Evolutionary conservation across 1,140 invertebrate species (phyloP).

Genomic region (Argopecten irradians): DNA sequence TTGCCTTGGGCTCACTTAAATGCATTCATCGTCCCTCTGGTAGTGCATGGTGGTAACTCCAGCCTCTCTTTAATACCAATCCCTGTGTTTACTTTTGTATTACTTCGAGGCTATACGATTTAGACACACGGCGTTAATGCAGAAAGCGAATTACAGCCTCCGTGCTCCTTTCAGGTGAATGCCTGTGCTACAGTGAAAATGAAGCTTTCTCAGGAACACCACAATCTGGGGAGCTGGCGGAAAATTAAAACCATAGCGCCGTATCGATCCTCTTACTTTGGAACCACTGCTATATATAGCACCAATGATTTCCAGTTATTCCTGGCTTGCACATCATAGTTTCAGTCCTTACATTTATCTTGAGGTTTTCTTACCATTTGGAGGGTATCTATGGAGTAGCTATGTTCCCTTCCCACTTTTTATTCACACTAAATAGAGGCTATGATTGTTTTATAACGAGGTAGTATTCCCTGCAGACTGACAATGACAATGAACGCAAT

Average conservation of each 20-base stretch:
- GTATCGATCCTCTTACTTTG: slow-evolving; percentile 1
- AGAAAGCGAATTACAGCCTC: neutral
- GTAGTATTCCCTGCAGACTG: neutral
- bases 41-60: neutral
- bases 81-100: neutral
- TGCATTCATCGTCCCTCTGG: neutral
- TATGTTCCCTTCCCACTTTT: neutral
- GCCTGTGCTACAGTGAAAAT: neutral
- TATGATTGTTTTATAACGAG: neutral
- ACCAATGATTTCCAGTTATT: slow-evolving; percentile 5
- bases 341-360: neutral
- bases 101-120: neutral
- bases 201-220: neutral
- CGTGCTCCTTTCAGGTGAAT: slow-evolving; percentile 8
- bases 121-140: slow-evolving; percentile 6
- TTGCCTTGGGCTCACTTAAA: neutral
- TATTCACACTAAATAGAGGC: neutral
- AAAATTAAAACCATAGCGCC: slow-evolving; percentile 18
- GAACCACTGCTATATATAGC: neutral
- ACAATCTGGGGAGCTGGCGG: neutral
- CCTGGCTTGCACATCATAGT: slow-evolving; percentile 7
- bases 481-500: neutral
- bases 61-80: neutral
- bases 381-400: neutral
- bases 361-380: neutral